Base-by-base conservation (phyloP, 2,113 vertebrate species). In the Cyrtonyx montezumae region DNA sequence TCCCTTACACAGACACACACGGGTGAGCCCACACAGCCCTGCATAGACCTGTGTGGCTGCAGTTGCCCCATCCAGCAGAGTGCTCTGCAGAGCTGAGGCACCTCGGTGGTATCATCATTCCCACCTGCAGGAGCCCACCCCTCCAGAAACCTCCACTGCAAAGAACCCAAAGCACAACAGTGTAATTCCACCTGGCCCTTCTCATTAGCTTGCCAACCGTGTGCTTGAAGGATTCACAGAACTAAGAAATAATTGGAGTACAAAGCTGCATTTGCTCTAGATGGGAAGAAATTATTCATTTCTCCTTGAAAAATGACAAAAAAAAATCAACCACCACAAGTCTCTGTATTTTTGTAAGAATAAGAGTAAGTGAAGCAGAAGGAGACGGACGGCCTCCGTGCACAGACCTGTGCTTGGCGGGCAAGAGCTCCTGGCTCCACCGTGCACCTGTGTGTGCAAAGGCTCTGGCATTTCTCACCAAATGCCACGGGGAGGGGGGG, bases 381-480 rank as follows among this genome's bases (percentile, higher is more conserved):
- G 48, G 58, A 59, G 56, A 77, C 2, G 2, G 51, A 40, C 7
- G 30, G 53, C 7, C 42, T 63, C 63, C 32, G 10, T 53, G 68
- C 65, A 32, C 0, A 0, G 13, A 17, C 17, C 55, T 70, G 25
- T 11, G 36, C 62, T 32, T 1, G 19, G 68, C 5, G 51, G 90
- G 75, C 56, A 34, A 75, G 37, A 2, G 46, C 56, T 68, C 56
- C 40, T 15, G 59, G 76, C 25, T n/a, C 56, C 18, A 3, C 56
- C 66, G 30, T 0, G 32, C 86, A 68, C 42, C 53, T 34, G 74
- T 11, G 16, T 0, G 10, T 30, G 58, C 68, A 87, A 80, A 87
- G 86, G 63, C 78, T 90, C 95, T 93, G 89, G 84, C 67, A 53
- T 79, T 91, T 73, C 84, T 91, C 91, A 84, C 84, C 32, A 61